Conservation (phyloP, 2,888 invertebrate species). For the Micropterix aruncella region DNA sequence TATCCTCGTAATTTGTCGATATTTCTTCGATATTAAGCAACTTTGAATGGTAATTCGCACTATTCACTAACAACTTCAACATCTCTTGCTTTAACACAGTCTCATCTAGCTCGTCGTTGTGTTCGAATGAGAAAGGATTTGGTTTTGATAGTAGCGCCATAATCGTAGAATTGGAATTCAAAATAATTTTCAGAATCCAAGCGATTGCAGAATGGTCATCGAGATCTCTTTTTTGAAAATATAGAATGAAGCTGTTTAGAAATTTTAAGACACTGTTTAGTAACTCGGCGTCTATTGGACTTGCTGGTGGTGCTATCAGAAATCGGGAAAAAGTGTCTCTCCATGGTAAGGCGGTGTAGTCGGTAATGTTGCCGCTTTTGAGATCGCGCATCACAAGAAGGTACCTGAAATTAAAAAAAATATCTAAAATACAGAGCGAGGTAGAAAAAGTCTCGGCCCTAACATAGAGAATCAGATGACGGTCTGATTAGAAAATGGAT, state of each 20-base stretch:
- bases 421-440: too few relatives aligned
- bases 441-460: too few relatives aligned
- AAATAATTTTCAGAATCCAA: background rate
- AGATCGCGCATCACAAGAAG: constrained; percentile 23
- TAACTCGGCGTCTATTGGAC: constrained; percentile 44
- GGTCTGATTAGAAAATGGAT: too few relatives aligned
- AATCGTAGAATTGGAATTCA: background rate
- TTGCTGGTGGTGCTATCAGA: constrained; percentile 47
- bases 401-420: constrained; percentile 25
- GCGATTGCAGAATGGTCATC: background rate
- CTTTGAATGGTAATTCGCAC: background rate
- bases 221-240: constrained; percentile 12
- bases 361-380: constrained; percentile 17
- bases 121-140: background rate
- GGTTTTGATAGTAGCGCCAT: background rate
- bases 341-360: constrained; percentile 42
- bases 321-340: constrained; percentile 44
- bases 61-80: background rate
- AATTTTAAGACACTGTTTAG: constrained; percentile 34
- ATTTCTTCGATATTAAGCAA: background rate
- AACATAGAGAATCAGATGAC: too few relatives aligned
- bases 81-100: background rate
- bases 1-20: background rate
- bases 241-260: constrained; percentile 19
- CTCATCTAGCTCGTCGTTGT: background rate